These are phyloP conservation scores for Hypercompe scribonia DNA, from an alignment of 2,888 invertebrate species.

Conservation along the genomic window DNA sequence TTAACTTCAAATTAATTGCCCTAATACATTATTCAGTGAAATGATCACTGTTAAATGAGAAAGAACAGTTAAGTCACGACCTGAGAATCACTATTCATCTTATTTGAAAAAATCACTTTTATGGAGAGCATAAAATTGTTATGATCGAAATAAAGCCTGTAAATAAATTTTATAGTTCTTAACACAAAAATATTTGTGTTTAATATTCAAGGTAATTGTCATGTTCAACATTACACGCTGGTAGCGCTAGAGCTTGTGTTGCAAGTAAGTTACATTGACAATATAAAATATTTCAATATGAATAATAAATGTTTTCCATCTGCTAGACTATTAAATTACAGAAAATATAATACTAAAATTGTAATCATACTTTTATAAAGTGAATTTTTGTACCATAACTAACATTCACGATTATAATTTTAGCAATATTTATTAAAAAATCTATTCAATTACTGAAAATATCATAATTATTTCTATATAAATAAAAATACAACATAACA, in stretches of 20 bases:
- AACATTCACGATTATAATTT: too few species aligned
- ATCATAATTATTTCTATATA: background rate
- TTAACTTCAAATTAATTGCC: conserved; percentile 45
- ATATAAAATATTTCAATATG: too few species aligned
- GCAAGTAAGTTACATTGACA: too few species aligned
- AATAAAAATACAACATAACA: background rate
- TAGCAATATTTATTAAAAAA: too few species aligned
- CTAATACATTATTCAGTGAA: conserved; percentile 48
- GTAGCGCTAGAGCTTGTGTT: too few species aligned
- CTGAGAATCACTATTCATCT: conserved; percentile 41
- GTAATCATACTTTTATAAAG: too few species aligned
- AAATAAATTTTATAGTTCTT: background rate
- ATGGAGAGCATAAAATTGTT: conserved; percentile 33
- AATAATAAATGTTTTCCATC: too few species aligned
- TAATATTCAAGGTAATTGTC: background rate
- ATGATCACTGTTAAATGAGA: conserved; percentile 22
- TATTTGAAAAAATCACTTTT: conserved; percentile 43
- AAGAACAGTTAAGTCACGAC: conserved; percentile 45
- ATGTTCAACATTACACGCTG: background rate
- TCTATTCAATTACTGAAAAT: background rate
- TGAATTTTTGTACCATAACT: too few species aligned
- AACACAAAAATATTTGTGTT: background rate
- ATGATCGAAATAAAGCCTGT: conserved; percentile 21
- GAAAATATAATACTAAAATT: too few species aligned
- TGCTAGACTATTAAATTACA: too few species aligned